Percentiles rank a stretch among this genome's conserved stretches.
phyloP scores from a whole-genome alignment of 2,888 invertebrate species.

The Dryadula phaetusa region DNA sequence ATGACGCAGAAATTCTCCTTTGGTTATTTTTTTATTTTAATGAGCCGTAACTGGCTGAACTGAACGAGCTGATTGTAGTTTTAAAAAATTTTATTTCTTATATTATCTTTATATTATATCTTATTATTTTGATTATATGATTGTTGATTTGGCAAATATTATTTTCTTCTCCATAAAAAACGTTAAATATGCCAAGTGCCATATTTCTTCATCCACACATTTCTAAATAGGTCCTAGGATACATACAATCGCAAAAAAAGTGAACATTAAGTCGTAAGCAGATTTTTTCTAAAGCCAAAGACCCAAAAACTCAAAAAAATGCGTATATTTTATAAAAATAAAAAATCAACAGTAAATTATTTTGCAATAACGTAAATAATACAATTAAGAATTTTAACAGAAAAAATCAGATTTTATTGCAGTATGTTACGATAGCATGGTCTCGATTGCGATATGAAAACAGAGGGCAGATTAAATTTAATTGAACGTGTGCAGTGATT shows the following conservation, averaged over 20 bases:
- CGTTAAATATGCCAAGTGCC: no score
- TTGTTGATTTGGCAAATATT: no score
- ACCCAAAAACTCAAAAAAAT: no score
- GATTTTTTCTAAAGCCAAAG: no score
- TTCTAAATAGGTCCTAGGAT: no score
- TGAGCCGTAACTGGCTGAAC: neutral
- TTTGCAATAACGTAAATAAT: conserved; percentile 3
- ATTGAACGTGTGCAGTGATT: conserved; percentile 67
- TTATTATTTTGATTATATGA: no score
- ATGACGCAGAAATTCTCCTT: neutral
- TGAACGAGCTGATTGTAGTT: neutral
- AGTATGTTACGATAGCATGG: conserved; percentile 37
- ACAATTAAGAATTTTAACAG: conserved; percentile 2
- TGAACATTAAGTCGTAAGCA: no score
- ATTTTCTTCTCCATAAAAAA: no score
- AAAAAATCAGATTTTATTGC: conserved; percentile 35
- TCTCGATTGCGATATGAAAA: conserved; percentile 52
- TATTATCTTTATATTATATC: no score
- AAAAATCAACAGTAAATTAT: neutral
- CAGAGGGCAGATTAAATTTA: conserved; percentile 60
- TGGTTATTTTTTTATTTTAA: neutral
- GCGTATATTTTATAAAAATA: neutral
- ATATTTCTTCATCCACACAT: no score
- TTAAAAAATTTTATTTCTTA: no score
- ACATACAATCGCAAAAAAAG: no score